These are phyloP conservation scores for Amiota minor DNA, from an alignment of 2,888 invertebrate genomes.

Conservation along the genomic window DNA sequence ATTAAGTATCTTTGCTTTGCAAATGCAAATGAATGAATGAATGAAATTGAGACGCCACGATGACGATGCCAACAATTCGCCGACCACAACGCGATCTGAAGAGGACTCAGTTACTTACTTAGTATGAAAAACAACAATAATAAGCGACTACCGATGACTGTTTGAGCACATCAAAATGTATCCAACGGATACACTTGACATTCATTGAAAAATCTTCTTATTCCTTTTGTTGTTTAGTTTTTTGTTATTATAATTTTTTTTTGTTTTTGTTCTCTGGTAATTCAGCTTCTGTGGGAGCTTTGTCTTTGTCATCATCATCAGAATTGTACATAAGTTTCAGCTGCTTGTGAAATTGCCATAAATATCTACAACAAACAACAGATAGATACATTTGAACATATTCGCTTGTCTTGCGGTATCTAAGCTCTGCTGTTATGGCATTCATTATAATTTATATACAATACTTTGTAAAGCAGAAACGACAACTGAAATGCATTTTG, in stretches of 20 bases:
- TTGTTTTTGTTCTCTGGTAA: neutral
- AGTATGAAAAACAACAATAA: too few relatives aligned
- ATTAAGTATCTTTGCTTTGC: slow-evolving; percentile 11
- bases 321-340: neutral
- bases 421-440: too few relatives aligned
- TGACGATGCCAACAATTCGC: neutral
- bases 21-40: slow-evolving; percentile 15
- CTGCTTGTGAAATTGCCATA: slow-evolving; percentile 14
- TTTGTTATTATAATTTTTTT: neutral
- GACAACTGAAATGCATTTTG: too few relatives aligned
- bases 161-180: slow-evolving; percentile 24
- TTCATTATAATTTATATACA: too few relatives aligned
- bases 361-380: neutral
- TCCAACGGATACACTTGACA: slow-evolving; percentile 30
- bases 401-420: slow-evolving; percentile 18
- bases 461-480: too few relatives aligned
- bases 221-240: neutral
- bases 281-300: neutral
- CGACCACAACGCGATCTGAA: slow-evolving; percentile 5
- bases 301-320: slow-evolving; percentile 2
- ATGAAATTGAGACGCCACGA: slow-evolving; percentile 24
- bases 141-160: neutral
- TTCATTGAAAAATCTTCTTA: slow-evolving; percentile 24
- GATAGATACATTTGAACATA: neutral
- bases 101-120: too few relatives aligned